phyloP scores from a whole-genome alignment of 2,797 vertebrate species.

The Aselliscus stoliczkanus region DNA sequence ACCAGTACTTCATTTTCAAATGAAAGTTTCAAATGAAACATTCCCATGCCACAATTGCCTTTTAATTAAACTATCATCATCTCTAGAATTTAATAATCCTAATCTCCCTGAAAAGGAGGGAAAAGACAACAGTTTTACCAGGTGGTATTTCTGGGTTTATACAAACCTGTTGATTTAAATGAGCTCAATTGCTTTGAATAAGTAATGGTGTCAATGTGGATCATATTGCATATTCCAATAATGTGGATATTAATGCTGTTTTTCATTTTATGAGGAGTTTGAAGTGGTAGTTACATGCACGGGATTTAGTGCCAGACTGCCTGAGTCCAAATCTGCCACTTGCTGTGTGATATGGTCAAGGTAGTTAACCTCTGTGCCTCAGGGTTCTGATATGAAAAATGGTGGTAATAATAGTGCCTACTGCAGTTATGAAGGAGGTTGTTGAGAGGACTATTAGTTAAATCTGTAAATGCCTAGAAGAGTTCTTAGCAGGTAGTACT shows the following conservation, averaged over 20 bases:
- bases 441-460: neutral
- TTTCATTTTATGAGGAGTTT: neutral
- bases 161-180: neutral
- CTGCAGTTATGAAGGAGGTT: neutral
- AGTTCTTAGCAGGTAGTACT: neutral
- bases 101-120: neutral
- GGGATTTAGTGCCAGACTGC: neutral
- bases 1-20: neutral
- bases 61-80: conserved; percentile 54
- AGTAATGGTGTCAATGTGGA: neutral
- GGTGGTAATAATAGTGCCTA: neutral
- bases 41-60: neutral
- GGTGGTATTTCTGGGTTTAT: neutral
- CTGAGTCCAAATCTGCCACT: neutral
- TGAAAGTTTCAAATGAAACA: conserved; percentile 36
- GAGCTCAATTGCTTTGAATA: conserved; percentile 1
- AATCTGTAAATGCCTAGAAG: neutral
- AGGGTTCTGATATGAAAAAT: neutral
- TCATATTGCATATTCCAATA: neutral
- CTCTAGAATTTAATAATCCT: conserved; percentile 32
- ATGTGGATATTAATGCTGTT: neutral
- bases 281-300: neutral
- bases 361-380: neutral
- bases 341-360: neutral
- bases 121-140: neutral